Evolutionary conservation across 2,888 invertebrate species (phyloP).

Genomic region (Silvanus unidentatus): DNA sequence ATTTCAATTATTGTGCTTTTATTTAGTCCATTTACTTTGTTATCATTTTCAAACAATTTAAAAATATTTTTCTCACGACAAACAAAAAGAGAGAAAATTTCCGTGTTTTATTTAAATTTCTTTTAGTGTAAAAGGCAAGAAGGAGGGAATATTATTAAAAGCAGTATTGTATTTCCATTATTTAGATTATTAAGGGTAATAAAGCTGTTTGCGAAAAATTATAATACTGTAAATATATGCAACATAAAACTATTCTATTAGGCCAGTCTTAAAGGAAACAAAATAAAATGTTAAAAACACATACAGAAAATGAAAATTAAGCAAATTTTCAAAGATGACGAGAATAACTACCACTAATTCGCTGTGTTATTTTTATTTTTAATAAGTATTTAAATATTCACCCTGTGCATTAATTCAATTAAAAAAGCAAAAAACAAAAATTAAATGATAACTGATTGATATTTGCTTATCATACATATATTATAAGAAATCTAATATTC

Average conservation of each 20-base stretch:
- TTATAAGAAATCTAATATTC: too few species aligned
- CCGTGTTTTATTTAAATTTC: too few species aligned
- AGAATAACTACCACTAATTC: conserved; percentile 37
- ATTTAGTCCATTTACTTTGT: not conserved
- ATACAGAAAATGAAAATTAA: conserved; percentile 6
- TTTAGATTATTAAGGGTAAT: too few species aligned
- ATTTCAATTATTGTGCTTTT: conserved; percentile 26
- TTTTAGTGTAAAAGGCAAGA: too few species aligned
- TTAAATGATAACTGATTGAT: too few species aligned
- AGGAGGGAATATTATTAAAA: too few species aligned
- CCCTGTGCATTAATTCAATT: conserved; percentile 37
- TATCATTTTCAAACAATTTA: too few species aligned
- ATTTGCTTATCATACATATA: too few species aligned
- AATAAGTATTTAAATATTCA: conserved; percentile 24
- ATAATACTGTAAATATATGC: conserved; percentile 17
- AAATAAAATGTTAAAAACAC: conserved; percentile 22
- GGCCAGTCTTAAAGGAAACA: conserved; percentile 25
- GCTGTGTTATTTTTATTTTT: conserved; percentile 34
- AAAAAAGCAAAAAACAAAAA: conserved; percentile 17
- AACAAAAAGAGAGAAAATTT: too few species aligned
- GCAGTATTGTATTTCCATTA: too few species aligned
- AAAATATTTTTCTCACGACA: too few species aligned
- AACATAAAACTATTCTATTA: conserved; percentile 17
- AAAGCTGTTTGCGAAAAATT: conserved; percentile 4
- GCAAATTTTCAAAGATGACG: too few species aligned